Evolutionary conservation across 2,797 vertebrate genomes (phyloP).

Genomic region (Choloepus didactylus): DNA sequence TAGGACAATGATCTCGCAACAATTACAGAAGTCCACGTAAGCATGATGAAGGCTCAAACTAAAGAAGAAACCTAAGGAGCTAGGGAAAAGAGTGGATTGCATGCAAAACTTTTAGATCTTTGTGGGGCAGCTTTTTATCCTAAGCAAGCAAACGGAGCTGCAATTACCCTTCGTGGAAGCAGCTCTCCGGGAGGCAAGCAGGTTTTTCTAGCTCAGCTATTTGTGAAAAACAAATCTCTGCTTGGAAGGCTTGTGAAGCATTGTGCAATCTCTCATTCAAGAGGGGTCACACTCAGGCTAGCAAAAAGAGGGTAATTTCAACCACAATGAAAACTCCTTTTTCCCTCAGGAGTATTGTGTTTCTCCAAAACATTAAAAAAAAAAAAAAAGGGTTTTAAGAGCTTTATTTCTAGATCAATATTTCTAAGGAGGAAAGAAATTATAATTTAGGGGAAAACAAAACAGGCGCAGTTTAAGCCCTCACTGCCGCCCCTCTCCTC

Average conservation of each 20-base stretch:
- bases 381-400: neutral
- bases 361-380: neutral
- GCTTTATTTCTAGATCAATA: neutral
- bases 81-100: too few relatives aligned
- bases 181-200: neutral
- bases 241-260: neutral
- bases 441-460: neutral
- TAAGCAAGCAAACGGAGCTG: fast-evolving
- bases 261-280: neutral
- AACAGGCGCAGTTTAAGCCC: neutral
- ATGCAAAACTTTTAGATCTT: too few relatives aligned
- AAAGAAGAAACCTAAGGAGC: fast-evolving
- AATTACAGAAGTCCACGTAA: neutral
- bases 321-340: neutral
- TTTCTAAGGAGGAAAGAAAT: conserved; percentile 1
- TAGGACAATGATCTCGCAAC: neutral
- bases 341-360: neutral
- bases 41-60: neutral
- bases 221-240: neutral
- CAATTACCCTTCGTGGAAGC: fast-evolving
- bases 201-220: conserved; percentile 50
- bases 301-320: neutral
- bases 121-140: fast-evolving
- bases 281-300: neutral
- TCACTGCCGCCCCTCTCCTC: fast-evolving